Conservation (phyloP, 2,113 vertebrate species). For the Hydrolagus affinis region DNA sequence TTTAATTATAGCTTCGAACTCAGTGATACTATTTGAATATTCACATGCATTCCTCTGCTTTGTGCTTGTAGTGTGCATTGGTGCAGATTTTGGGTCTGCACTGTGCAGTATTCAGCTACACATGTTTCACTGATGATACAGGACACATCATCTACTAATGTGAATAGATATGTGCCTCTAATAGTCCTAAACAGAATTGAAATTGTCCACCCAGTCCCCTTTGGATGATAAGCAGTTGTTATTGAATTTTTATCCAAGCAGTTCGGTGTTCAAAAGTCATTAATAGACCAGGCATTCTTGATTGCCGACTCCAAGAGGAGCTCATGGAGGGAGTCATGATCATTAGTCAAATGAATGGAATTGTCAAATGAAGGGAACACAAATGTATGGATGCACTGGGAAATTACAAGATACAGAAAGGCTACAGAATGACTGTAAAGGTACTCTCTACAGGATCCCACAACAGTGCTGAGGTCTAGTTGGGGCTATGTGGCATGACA, state of each 20-base stretch:
- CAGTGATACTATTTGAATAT: neutral
- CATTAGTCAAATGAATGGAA: constrained; percentile 22
- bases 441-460: constrained; percentile 1
- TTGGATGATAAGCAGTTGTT: constrained; percentile 19
- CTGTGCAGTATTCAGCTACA: neutral
- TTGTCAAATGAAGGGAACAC: constrained; percentile 11
- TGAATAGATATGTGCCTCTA: constrained; percentile 1
- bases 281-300: neutral
- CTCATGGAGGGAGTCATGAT: neutral
- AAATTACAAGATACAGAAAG: constrained; percentile 26
- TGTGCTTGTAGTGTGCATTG: no score
- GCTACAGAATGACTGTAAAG: constrained; percentile 22
- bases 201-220: neutral
- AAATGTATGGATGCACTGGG: neutral
- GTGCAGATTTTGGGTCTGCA: neutral
- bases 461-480: neutral
- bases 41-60: neutral
- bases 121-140: neutral
- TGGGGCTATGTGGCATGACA: constrained; percentile 1
- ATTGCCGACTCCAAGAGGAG: neutral
- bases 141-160: neutral
- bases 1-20: neutral
- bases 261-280: constrained; percentile 9
- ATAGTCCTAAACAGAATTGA: neutral
- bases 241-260: neutral